phyloP scores from a whole-genome alignment of 2,113 vertebrate species.

The Quiscalus mexicanus region DNA sequence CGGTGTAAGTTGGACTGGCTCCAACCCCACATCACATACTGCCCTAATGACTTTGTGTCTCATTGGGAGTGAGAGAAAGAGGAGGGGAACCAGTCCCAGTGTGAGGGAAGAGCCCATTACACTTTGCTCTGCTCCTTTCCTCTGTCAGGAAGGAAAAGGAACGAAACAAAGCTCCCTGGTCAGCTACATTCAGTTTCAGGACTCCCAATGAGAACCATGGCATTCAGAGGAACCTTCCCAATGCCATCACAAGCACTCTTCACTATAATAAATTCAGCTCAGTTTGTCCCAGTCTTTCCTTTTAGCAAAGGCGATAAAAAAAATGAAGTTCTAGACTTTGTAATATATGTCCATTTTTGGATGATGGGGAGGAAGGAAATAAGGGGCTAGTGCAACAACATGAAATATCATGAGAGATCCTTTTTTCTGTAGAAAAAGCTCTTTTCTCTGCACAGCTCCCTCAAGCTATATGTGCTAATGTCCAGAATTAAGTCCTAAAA shows the following conservation, averaged over 20 bases:
- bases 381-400: background rate
- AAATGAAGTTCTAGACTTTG: background rate
- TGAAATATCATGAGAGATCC: background rate
- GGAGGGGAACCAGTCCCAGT: background rate
- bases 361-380: background rate
- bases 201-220: background rate
- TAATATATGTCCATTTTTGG: background rate
- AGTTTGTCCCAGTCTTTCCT: background rate
- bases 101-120: background rate
- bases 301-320: background rate
- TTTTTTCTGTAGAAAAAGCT: background rate
- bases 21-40: constrained; percentile 22
- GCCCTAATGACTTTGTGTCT: background rate
- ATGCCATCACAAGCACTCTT: background rate
- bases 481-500: background rate
- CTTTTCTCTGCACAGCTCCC: background rate
- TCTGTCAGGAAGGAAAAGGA: background rate
- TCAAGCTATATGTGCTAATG: background rate
- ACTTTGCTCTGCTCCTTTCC: background rate
- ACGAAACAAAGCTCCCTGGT: background rate
- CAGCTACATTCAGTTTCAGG: background rate
- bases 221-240: background rate
- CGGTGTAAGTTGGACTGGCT: background rate
- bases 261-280: background rate
- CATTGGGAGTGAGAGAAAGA: background rate